phyloP scores from a whole-genome alignment of 1,140 invertebrate genomes.

The Carposina sasakii region DNA sequence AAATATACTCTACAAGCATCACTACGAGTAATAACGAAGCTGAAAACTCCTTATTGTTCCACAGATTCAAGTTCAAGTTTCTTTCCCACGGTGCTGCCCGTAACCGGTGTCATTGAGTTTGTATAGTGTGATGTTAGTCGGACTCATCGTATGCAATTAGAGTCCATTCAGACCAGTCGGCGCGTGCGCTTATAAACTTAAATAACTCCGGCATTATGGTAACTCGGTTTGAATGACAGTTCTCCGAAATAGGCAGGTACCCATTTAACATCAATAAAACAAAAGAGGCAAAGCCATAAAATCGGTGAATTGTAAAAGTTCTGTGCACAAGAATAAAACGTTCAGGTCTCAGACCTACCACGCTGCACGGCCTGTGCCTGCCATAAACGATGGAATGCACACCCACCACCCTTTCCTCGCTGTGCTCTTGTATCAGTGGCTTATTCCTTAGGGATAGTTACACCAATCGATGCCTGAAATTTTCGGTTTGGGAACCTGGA shows the following conservation, averaged over 20 bases:
- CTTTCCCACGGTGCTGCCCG: slow-evolving; percentile 50
- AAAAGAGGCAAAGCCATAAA: too few species aligned
- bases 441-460: slow-evolving; percentile 13
- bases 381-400: slow-evolving; percentile 35
- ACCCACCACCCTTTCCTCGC: slow-evolving; percentile 13
- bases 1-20: too few species aligned
- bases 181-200: slow-evolving; percentile 32
- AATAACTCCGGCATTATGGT: slow-evolving; percentile 24
- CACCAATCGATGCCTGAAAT: too few species aligned
- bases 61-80: too few species aligned
- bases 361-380: slow-evolving; percentile 17
- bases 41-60: too few species aligned
- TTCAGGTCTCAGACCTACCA: slow-evolving; percentile 11
- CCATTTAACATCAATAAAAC: too few species aligned
- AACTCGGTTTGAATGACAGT: too few species aligned
- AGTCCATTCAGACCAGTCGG: slow-evolving; percentile 30
- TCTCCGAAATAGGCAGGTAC: too few species aligned
- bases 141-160: slow-evolving; percentile 34
- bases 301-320: not conserved
- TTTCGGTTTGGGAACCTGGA: too few species aligned
- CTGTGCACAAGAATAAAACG: slow-evolving; percentile 13
- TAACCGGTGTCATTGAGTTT: slow-evolving; percentile 20
- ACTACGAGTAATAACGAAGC: too few species aligned
- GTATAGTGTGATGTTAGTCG: slow-evolving; percentile 13
- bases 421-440: slow-evolving; percentile 25